These are phyloP conservation scores for Nematopogon swammerdamellus DNA, from an alignment of 2,888 invertebrate species.

Conservation along the genomic window DNA sequence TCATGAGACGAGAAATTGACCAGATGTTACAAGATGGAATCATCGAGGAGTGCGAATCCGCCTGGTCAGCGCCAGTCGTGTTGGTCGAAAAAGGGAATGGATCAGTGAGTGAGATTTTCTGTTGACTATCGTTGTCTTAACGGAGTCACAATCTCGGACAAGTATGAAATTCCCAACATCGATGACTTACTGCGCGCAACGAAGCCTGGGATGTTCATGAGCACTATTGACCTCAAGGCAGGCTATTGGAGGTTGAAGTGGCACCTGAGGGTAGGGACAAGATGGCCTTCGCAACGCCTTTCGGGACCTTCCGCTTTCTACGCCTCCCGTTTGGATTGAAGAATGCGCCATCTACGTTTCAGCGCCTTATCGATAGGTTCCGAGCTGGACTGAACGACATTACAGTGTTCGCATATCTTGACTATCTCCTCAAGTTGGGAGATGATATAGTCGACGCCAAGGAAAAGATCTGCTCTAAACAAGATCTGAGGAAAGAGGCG, in stretches of 20 bases:
- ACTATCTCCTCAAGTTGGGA: background rate
- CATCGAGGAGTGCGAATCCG: constrained; percentile 20
- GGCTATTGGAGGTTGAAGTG: constrained; percentile 22
- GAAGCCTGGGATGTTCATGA: constrained; percentile 13
- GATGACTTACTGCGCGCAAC: constrained; percentile 20
- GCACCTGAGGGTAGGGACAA: constrained; percentile 13
- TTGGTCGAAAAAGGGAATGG: constrained; percentile 19
- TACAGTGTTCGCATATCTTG: constrained; percentile 10
- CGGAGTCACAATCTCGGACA: constrained; percentile 3
- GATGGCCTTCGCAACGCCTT: constrained; percentile 16
- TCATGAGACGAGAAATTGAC: constrained; percentile 16
- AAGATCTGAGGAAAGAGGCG: background rate
- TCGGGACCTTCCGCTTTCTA: constrained; percentile 15
- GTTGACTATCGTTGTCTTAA: constrained; percentile 19
- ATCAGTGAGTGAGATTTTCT: constrained; percentile 15
- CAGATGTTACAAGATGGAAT: constrained; percentile 17
- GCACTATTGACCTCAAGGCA: constrained; percentile 20
- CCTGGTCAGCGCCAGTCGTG: constrained; percentile 20
- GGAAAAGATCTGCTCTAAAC: background rate
- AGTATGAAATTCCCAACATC: constrained; percentile 21
- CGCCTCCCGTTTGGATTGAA: constrained; percentile 18
- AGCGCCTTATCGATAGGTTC: constrained; percentile 16
- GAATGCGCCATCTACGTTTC: constrained; percentile 17
- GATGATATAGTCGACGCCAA: background rate
- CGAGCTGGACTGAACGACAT: constrained; percentile 9